Conservation (phyloP, 1,140 invertebrate species). For the Tetramorium parvispinum region DNA sequence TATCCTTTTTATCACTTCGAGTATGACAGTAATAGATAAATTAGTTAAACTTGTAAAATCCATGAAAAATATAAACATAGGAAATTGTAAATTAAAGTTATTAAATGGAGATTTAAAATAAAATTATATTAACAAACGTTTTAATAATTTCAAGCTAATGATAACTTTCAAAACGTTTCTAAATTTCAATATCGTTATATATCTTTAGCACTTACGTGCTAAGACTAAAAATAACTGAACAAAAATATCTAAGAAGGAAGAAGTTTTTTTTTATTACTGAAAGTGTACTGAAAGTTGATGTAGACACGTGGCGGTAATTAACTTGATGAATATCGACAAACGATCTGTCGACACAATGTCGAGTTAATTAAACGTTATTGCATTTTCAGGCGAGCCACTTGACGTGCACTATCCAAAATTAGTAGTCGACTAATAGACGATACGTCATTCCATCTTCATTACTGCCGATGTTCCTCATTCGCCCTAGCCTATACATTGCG, state of each 20-base stretch:
- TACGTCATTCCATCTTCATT: conserved; percentile 13
- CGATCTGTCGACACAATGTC: neutral
- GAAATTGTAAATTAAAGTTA: neutral
- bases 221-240: neutral
- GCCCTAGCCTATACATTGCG: neutral
- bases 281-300: neutral
- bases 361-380: conserved; percentile 27
- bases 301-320: neutral
- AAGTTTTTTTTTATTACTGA: neutral
- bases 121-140: neutral
- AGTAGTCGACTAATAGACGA: neutral
- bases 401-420: neutral
- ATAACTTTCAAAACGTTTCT: neutral
- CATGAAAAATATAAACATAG: neutral
- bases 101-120: neutral
- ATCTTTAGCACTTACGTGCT: neutral
- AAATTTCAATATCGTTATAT: neutral
- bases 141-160: neutral
- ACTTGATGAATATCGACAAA: conserved; percentile 8
- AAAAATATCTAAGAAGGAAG: neutral
- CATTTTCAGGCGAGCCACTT: neutral
- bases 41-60: neutral
- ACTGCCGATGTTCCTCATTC: neutral
- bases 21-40: neutral
- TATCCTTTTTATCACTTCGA: neutral